A percentile compares a stretch with the other conserved stretches of the same genome.
These are phyloP conservation scores for Fregetta grallaria DNA, from an alignment of 2,113 vertebrate genomes.

Conservation along the genomic window DNA sequence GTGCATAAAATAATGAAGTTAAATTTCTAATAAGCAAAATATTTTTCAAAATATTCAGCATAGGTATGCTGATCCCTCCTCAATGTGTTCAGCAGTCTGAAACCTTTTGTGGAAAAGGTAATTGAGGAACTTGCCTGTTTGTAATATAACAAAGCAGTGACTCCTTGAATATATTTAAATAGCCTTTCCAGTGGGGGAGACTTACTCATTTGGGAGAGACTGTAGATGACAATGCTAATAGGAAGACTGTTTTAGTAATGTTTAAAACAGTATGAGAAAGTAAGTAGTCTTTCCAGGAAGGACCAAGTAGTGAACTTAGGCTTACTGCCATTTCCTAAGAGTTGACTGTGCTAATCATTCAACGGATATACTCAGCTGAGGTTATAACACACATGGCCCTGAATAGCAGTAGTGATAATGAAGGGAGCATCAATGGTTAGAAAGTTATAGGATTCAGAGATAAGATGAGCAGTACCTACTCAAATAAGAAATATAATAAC, in stretches of 20 bases:
- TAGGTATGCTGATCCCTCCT: background rate
- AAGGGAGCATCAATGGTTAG: background rate
- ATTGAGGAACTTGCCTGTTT: background rate
- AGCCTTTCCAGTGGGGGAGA: background rate
- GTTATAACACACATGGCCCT: background rate
- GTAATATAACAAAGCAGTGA: background rate
- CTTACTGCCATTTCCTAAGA: background rate
- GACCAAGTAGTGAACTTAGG: background rate
- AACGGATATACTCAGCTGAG: background rate
- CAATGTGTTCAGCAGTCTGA: background rate
- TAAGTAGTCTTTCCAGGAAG: background rate
- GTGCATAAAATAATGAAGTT: background rate
- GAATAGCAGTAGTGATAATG: background rate
- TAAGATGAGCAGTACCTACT: background rate
- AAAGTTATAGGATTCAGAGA: background rate
- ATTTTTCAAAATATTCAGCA: background rate
- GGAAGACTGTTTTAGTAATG: background rate
- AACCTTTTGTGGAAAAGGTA: background rate
- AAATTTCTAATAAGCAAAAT: background rate
- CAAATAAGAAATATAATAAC: background rate
- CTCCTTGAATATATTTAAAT: background rate
- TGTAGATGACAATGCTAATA: background rate
- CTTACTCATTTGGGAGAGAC: background rate
- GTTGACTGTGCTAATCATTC: background rate
- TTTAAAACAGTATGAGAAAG: background rate